Evolutionary conservation across 2,113 vertebrate genomes (phyloP), one percentile per base, ranked within the genome.

Genomic region (Salvelinus fontinalis): DNA sequence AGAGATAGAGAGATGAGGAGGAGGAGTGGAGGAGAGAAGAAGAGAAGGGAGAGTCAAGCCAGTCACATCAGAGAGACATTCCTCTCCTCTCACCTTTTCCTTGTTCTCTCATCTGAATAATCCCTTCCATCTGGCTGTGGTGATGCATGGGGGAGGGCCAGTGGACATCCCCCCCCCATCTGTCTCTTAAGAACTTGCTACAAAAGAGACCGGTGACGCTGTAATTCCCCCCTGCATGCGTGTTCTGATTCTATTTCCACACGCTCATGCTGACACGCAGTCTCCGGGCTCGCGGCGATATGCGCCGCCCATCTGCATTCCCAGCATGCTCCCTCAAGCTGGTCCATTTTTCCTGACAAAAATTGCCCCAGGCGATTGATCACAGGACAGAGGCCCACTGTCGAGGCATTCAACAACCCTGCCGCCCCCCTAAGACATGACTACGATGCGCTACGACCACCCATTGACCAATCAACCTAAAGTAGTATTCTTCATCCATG

Each of bases 301-400:
- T 57, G 49, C 29, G 72, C 77, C 71, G 70, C 77, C 74, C 65
- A 26, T 51, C 62, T 54, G 75, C 75, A 78, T 49, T 79, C 82
- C 57, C 78, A 81, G 74, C 24, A 66, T 68, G 75, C 39, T 44
- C 75, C 79, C 48, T 85, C 75, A 83, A 87, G 81, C 84, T 84
- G 82, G 81, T 87, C 51, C 70, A 76, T 82, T 84, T 75, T 79
- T 74, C 69, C 76, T 79, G 80, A 81, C 81, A 80, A 85, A 83
- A 80, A 78, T 79, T 75, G 70, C 75, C 73, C 67, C 26, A 20
- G 80, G 67, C 66, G n/a, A 82, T 84, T 79, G 80, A 79, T 80
- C 82, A 82, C 57, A 81, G 69, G 2, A 71, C 69, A 73, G 67
- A 67, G 79, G 49, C 76, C 27, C 14, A 4, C 78, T 82, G 72